phyloP scores from a whole-genome alignment of 35 echinoderm and acorn worm genomes.

The Lytechinus variegatus region DNA sequence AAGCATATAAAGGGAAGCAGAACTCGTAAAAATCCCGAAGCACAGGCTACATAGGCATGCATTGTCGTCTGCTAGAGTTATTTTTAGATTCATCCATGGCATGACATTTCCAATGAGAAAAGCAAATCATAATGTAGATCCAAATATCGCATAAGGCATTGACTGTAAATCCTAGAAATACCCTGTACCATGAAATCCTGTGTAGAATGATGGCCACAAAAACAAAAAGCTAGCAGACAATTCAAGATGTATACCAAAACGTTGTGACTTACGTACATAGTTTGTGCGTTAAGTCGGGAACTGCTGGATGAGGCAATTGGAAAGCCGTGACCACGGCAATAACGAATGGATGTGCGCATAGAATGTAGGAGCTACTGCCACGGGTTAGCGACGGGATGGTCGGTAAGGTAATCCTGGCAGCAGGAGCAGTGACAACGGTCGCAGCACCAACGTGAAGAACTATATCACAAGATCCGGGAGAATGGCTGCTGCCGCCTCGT shows the following conservation, averaged over 20 bases:
- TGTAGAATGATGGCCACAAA: background rate
- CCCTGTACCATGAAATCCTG: background rate
- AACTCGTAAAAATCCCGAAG: background rate
- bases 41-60: background rate
- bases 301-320: background rate
- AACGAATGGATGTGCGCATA: background rate
- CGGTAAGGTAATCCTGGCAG: background rate
- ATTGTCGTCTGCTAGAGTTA: background rate
- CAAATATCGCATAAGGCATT: background rate
- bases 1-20: background rate
- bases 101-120: background rate
- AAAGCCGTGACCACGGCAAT: background rate
- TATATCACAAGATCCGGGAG: background rate
- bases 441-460: background rate
- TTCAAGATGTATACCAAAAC: background rate
- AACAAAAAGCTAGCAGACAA: background rate
- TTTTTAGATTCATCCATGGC: background rate
- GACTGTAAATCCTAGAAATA: background rate
- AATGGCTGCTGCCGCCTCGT: background rate
- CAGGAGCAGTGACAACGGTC: background rate
- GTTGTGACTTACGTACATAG: constrained; percentile 30
- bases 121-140: background rate
- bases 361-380: background rate
- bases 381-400: background rate
- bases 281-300: constrained; percentile 29